These are phyloP conservation scores for Carduelis carduelis DNA, from an alignment of 2,797 vertebrate genomes.

Conservation along the genomic window DNA sequence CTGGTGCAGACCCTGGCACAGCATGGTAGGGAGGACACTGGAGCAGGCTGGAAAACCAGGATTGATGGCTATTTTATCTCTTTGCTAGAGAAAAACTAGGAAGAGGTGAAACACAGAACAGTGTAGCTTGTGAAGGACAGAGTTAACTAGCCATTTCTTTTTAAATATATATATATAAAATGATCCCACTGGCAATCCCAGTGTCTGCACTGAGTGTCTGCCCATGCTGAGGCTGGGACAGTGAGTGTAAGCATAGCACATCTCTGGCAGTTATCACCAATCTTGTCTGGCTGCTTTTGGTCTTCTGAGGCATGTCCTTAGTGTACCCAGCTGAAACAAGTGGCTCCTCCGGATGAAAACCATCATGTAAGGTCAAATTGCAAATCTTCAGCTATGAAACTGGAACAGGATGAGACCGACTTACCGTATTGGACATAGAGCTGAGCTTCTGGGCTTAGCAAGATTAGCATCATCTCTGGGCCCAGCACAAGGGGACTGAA, in stretches of 20 bases:
- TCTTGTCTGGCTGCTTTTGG: not conserved
- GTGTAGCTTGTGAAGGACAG: not conserved
- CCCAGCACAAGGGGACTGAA: not conserved
- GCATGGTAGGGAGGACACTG: fast-evolving
- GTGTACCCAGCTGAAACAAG: not conserved
- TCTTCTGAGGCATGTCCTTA: not conserved
- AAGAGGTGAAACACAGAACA: not conserved
- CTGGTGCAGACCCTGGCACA: not conserved
- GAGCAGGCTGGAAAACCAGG: not conserved
- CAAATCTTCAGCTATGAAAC: not conserved
- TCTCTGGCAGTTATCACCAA: not conserved
- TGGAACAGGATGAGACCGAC: not conserved
- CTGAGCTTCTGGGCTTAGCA: not conserved
- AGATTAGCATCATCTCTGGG: not conserved
- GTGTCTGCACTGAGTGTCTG: not conserved
- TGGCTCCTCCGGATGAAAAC: not conserved
- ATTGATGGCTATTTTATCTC: not conserved
- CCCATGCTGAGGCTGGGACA: not conserved
- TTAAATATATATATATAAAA: too few species aligned
- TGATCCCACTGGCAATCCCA: not conserved
- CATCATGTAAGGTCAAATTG: not conserved
- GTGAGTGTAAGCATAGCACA: not conserved
- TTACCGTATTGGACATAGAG: not conserved
- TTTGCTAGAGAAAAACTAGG: not conserved
- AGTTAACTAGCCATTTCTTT: not conserved